Percentiles rank a stretch among this genome's conserved stretches.
Evolutionary conservation across 2,888 invertebrate genomes (phyloP).

Genomic region (Andrena dorsata): DNA sequence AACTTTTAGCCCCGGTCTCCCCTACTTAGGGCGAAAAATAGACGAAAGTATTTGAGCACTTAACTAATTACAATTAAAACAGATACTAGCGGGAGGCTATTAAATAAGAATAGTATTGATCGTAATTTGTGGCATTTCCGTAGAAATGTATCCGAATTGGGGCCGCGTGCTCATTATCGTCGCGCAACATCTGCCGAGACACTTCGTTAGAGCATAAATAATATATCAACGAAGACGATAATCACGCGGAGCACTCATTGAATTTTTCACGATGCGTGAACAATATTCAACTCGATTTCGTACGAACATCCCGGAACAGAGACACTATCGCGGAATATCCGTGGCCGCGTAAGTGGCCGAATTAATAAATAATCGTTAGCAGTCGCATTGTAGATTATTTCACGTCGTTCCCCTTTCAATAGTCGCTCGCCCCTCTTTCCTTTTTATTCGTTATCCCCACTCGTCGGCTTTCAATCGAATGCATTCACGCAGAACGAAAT

Average conservation of each 20-base stretch:
- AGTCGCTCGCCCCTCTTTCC: background rate
- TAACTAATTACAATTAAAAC: conserved; percentile 13
- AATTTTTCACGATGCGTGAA: conserved; percentile 51
- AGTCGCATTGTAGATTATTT: conserved; percentile 39
- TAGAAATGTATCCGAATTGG: background rate
- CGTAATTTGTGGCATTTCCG: background rate
- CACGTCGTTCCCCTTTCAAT: conserved; percentile 25
- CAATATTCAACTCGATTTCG: conserved; percentile 46
- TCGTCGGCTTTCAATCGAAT: background rate
- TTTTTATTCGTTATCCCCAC: background rate
- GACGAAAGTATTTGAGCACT: background rate
- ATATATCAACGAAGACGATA: conserved; percentile 28
- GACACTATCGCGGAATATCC: conserved; percentile 35
- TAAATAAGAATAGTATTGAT: background rate
- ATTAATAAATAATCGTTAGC: conserved; percentile 59
- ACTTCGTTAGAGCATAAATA: conserved; percentile 28
- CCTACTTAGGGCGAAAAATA: background rate
- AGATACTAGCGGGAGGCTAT: background rate
- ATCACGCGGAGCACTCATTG: conserved; percentile 41
- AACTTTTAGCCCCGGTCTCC: no score
- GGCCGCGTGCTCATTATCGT: background rate
- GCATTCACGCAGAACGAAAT: conserved; percentile 3
- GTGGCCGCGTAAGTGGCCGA: conserved; percentile 45
- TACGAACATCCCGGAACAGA: conserved; percentile 49
- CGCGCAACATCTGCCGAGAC: background rate